These are phyloP conservation scores for Tetramorium parvispinum DNA, from an alignment of 1,140 invertebrate genomes.

Conservation along the genomic window DNA sequence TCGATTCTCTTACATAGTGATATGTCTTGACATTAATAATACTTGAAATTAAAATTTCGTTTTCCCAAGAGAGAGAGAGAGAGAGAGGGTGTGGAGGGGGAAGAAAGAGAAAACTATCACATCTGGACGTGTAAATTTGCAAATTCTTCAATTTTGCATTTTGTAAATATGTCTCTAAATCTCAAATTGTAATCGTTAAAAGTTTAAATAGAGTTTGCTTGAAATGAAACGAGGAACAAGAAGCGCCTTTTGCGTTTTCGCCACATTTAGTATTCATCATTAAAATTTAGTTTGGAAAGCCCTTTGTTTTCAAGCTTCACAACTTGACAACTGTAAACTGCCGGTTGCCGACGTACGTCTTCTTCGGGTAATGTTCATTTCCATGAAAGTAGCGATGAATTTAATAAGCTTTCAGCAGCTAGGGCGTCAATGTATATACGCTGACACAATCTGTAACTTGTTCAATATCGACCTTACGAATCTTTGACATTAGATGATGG, in stretches of 20 bases:
- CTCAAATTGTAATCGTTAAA: neutral
- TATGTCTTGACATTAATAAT: too few species aligned
- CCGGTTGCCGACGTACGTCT: too few species aligned
- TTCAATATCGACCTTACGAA: too few species aligned
- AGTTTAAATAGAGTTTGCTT: neutral
- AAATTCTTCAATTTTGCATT: neutral
- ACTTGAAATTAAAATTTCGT: too few species aligned
- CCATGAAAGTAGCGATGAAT: neutral
- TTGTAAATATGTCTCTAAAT: neutral
- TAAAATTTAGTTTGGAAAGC: neutral
- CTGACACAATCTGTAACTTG: too few species aligned
- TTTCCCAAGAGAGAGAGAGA: too few species aligned
- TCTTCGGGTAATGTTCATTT: too few species aligned
- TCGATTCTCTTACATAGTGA: neutral
- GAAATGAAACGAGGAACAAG: neutral
- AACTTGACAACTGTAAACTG: neutral
- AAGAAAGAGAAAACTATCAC: too few species aligned
- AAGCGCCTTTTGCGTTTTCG: neutral
- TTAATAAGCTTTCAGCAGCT: neutral
- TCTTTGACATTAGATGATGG: neutral
- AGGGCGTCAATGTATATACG: too few species aligned
- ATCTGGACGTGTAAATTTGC: neutral
- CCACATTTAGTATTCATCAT: too few species aligned
- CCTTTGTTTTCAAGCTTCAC: too few species aligned
- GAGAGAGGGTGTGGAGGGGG: too few species aligned